Evolutionary conservation across 1,140 invertebrate species (phyloP), one percentile per base, ranked within the genome.

Genomic region (Zaprionus taronus): DNA sequence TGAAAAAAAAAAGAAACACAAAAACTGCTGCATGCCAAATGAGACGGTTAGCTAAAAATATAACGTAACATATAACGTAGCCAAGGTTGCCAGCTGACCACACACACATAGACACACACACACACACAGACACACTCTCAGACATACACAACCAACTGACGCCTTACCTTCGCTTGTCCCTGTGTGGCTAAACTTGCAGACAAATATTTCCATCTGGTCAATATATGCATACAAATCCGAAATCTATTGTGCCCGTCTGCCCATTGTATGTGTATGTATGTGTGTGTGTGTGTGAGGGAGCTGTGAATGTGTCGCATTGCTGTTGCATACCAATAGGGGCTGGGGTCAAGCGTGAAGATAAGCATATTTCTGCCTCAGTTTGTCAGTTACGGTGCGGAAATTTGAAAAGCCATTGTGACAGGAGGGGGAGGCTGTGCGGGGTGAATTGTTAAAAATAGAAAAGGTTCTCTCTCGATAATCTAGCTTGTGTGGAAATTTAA

Each of bases 11-110:
- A 14, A 5, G 31, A 44, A 67, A 24, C 12, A 28, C 26, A 71
- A 51, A 72, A 73, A 68, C 63, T 41, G 68, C 63, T 80, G 77
- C 71, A 70, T 71, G 53, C 64, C n/a, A 72, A 86, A 83, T 80
- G 57, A 78, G 77, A 56, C 70, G 65, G 70, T 87, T 87, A 72
- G 57, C 83, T 83, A 80, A 81, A 87, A 86, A 83, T 61, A 78
- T 38, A 64, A 65, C 61, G 26, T 20, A 65, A 47, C 72, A 61
- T 47, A 53, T 17, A 44, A 57, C 17, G 31, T 11, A 34, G 31
- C 9, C 31, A 34, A 34, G 31, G 2, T 34, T 3, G 31, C 31
- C 67, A 53, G 56, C 55, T 75, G 72, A 58, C 72, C 72, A 53
- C 62, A 20, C 38, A 63, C 12, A n/a, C 56, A 36, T 4, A 58